Conservation (phyloP, 2,113 vertebrate species). For the Coracopsis vasa region DNA sequence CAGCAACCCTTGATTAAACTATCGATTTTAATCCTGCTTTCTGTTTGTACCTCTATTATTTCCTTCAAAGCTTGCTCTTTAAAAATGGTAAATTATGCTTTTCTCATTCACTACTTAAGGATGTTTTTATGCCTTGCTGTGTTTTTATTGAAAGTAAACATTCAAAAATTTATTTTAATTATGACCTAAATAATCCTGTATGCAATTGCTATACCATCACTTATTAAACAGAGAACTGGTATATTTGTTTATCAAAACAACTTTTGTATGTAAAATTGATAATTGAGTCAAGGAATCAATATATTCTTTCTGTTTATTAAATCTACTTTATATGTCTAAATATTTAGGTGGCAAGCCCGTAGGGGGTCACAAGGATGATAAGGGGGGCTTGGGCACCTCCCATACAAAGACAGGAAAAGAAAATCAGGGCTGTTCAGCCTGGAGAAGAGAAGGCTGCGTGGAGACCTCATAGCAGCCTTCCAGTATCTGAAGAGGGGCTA, state of each 20-base stretch:
- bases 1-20: constrained; percentile 7
- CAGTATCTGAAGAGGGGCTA: background rate
- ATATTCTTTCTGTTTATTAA: background rate
- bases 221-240: background rate
- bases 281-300: background rate
- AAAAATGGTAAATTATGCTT: background rate
- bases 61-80: background rate
- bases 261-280: background rate
- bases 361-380: background rate
- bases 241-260: background rate
- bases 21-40: constrained; percentile 22
- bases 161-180: background rate
- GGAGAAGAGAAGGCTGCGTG: background rate
- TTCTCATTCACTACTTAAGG: background rate
- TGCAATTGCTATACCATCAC: background rate
- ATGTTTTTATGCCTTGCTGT: background rate
- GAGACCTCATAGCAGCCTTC: background rate
- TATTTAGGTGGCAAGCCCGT: background rate
- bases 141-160: background rate
- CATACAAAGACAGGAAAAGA: background rate
- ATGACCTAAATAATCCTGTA: background rate
- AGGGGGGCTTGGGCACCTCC: background rate
- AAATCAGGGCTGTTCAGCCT: background rate
- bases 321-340: background rate
- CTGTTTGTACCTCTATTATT: background rate